Conservation (phyloP, 1,140 invertebrate species). For the Araneus ventricosus region DNA sequence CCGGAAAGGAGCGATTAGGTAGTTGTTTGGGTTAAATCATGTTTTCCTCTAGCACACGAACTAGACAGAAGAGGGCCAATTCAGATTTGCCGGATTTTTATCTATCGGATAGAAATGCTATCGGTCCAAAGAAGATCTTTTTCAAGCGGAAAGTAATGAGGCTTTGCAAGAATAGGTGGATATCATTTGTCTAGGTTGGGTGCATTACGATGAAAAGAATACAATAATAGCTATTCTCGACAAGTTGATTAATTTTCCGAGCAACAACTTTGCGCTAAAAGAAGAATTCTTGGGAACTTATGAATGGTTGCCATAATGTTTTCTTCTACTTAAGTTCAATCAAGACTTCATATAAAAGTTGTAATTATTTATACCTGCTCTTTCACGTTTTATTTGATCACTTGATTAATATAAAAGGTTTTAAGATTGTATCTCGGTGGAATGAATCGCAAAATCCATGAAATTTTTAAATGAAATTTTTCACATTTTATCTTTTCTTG, state of each 20-base stretch:
- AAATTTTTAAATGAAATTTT: no score
- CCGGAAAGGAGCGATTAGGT: constrained; percentile 30
- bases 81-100: neutral
- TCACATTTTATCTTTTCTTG: no score
- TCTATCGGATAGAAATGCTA: neutral
- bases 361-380: no score
- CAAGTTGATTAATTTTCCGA: neutral
- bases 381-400: no score
- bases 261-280: neutral
- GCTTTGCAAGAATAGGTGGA: neutral
- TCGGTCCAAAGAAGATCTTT: neutral
- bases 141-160: constrained; percentile 40
- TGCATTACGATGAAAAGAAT: neutral
- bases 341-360: no score
- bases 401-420: no score
- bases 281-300: neutral
- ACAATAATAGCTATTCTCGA: constrained; percentile 25
- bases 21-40: constrained; percentile 33
- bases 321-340: neutral
- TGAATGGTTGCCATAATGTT: neutral
- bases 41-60: neutral
- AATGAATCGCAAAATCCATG: no score
- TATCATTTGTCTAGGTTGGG: constrained; percentile 18
- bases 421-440: no score
- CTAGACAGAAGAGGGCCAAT: neutral